Conservation (phyloP, 2,113 vertebrate genomes). For the Psittacula cyanocephala region DNA sequence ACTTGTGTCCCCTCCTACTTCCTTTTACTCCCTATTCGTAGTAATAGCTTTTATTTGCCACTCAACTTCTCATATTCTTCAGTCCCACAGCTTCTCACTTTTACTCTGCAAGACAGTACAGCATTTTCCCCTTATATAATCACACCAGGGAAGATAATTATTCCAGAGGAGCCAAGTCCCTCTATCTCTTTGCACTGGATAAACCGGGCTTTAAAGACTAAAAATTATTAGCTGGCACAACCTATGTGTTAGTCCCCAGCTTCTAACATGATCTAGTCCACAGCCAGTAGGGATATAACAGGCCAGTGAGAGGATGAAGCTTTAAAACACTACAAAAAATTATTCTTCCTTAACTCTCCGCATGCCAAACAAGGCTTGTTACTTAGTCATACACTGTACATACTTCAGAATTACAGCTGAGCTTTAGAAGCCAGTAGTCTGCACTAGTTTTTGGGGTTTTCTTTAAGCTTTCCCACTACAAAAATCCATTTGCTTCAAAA, state of each 20-base stretch:
- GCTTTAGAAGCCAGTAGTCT: not conserved
- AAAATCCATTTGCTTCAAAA: not conserved
- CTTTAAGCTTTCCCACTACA: not conserved
- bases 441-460: not conserved
- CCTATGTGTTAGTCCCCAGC: not conserved
- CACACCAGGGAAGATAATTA: not conserved
- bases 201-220: not conserved
- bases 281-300: not conserved
- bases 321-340: not conserved
- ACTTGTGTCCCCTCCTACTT: not conserved
- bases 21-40: not conserved
- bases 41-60: not conserved
- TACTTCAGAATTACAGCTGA: not conserved
- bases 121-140: not conserved
- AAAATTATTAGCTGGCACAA: not conserved
- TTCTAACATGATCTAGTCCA: not conserved
- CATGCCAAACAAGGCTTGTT: not conserved
- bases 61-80: not conserved
- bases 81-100: not conserved
- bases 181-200: not conserved
- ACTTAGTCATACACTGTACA: not conserved
- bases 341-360: not conserved
- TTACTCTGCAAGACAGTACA: not conserved
- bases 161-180: not conserved
- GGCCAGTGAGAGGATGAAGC: not conserved